Base-by-base conservation (phyloP, 2,888 invertebrate genomes). In the Troglohyphantes excavatus region DNA sequence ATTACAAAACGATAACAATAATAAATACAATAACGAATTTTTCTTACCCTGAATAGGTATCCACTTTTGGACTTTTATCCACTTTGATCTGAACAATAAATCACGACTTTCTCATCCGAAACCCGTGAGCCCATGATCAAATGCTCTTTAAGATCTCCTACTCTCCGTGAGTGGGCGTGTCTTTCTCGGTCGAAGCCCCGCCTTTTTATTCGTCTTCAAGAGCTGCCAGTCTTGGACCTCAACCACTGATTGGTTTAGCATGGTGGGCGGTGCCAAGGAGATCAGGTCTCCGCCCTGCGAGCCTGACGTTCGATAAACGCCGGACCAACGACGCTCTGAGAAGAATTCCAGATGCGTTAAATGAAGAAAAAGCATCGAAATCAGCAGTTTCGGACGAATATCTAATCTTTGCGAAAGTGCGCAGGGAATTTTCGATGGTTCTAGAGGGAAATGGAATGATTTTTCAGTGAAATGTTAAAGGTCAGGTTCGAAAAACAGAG, bases 251-350 rank as follows among this genome's bases (percentile, higher is more conserved):
- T 29, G 59, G 59, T 7, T 17, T 3, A 21, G 61, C 11, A 23
- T 17, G 59, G 29, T 21, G 21, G 82, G 82, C 19, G 82, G 82
- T 33, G 59, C 46, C 70, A 82, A 82, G 70, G 21, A 21, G 82
- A 70, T 82, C 70, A 70, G 46, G 70, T 63, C 53, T 59, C 81
- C 33, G 81, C 81, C 81, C 81, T 70, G 5, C 11, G 9, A 17
- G 59, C 19, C 29, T 68, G 59, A 59, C 70, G 59, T 59, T 21
- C 53, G 26, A 53, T 19, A 43, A 61, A 17, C 46, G 23, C 67
- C n/a, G n/a, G 79, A 79, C 67, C 79, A 46, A 46, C 67, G 26
- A 46, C 46, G 29, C 5, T 59, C 27, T 61, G 81, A n/a, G 81
- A 70, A 82, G 13, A 11, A 13, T 21, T 33, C 23, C 81, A 82